A percentile compares a stretch with the other conserved stretches of the same genome.
phyloP scores from a whole-genome alignment of 2,113 vertebrate species.

The Oxygymnocypris stewartii region DNA sequence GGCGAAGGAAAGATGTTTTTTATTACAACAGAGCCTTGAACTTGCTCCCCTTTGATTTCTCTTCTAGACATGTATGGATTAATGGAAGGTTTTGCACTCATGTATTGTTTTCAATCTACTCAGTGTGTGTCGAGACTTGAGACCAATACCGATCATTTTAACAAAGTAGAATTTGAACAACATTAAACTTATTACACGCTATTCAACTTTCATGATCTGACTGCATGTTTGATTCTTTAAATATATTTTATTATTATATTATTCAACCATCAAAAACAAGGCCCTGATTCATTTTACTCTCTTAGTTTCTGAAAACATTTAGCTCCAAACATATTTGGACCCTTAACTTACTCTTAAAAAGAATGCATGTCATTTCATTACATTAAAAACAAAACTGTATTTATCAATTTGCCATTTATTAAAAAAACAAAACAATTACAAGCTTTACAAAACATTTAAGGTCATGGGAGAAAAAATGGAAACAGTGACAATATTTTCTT shows the following conservation, averaged over 20 bases:
- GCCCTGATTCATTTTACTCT: neutral
- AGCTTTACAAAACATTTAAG: neutral
- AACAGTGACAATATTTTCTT: too few relatives aligned
- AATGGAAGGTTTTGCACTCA: slow-evolving; percentile 15
- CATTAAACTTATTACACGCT: neutral
- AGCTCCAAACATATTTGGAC: neutral
- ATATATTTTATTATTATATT: neutral
- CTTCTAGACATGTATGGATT: slow-evolving; percentile 2
- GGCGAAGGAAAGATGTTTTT: slow-evolving; percentile 17
- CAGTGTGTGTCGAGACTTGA: neutral
- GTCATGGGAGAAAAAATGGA: neutral
- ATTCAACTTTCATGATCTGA: neutral
- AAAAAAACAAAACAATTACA: neutral
- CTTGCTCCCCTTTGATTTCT: slow-evolving; percentile 25
- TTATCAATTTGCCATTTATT: neutral
- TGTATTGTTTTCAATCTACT: slow-evolving; percentile 15
- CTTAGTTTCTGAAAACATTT: neutral
- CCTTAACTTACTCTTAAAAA: neutral
- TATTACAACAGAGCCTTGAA: neutral
- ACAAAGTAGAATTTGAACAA: neutral
- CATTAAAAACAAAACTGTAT: neutral
- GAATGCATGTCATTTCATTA: neutral
- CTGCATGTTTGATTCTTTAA: neutral
- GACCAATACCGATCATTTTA: neutral
- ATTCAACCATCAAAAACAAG: neutral